Base-by-base conservation (phyloP, 2,797 vertebrate species). In the Rhinatrema bivittatum region DNA sequence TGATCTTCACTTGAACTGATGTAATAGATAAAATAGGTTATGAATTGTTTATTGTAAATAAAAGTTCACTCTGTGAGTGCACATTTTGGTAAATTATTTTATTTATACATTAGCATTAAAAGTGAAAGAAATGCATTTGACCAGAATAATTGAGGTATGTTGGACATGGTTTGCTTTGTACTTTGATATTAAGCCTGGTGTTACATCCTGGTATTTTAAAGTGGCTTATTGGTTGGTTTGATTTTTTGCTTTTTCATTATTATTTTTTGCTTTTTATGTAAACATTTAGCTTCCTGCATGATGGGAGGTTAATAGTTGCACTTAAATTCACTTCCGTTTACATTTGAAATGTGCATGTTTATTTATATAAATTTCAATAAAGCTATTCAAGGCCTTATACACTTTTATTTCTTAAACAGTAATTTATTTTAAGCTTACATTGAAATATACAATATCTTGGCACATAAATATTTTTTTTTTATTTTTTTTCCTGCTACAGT, bases 1-100 rank as follows among this genome's bases (percentile, higher is more conserved):
- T 70, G 72, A 79, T 85, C 83, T 85, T 84, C 74, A 80, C 79
- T 85, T 82, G 83, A 88, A 84, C 81, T 87, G 84, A 60, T 66
- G 74, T 76, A 60, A 90, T 81, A 67, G 81, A 80, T 85, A 87
- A 80, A 90, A 85, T 91, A 91, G 84, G 85, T 88, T 91, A 89
- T 91, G 82, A 89, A 92, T 84, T 86, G 80, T 86, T 85, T 94
- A 93, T 84, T 98, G 94, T 98, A 98, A 86, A 98, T 94, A 98
- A 88, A 88, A 95, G 91, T 95, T 98, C 93, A 98, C 93, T 98
- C 94, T 97, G 93, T 98, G 95, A 98, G 95, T 98, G 95, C 91
- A 93, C 93, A 94, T 93, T 86, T 94, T 98, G 90, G 93, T 96
- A 95, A 93, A 87, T 93, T 93, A 93, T 96, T 89, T 98, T 98